Conservation (phyloP, 2,797 vertebrate genomes). For the Arrhamphus sclerolepis region DNA sequence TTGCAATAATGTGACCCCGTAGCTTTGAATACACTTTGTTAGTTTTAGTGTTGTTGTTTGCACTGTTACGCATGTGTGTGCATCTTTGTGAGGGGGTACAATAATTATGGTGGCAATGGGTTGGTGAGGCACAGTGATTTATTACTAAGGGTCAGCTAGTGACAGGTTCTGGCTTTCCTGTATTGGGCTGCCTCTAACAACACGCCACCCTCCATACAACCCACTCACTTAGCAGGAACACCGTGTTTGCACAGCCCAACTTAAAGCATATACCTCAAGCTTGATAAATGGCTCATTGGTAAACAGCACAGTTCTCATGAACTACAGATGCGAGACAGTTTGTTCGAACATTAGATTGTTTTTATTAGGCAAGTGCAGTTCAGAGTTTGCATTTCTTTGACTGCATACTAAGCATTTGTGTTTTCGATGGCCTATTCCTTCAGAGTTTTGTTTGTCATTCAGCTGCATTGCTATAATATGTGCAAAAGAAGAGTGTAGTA, state of each 20-base stretch:
- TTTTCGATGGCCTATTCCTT: conserved; percentile 11
- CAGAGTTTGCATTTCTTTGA: conserved; percentile 26
- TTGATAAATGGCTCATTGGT: conserved; percentile 78
- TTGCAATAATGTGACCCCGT: conserved; percentile 33
- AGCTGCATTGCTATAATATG: neutral
- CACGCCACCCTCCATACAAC: conserved; percentile 73
- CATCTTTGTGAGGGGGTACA: conserved; percentile 41
- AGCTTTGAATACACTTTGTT: conserved; percentile 32
- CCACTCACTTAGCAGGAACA: conserved; percentile 75
- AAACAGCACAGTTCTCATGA: conserved; percentile 57
- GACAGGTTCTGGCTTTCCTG: conserved; percentile 72
- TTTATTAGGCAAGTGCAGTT: conserved; percentile 41
- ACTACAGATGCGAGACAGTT: conserved; percentile 45
- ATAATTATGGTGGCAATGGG: conserved; percentile 72
- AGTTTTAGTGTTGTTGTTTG: conserved; percentile 35
- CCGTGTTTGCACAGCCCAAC: conserved; percentile 66
- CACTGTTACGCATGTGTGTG: conserved; percentile 27
- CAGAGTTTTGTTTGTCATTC: conserved; percentile 4
- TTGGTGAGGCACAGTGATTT: conserved; percentile 75
- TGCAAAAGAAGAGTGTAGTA: neutral
- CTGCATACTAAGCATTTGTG: conserved; percentile 26
- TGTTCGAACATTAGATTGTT: conserved; percentile 54
- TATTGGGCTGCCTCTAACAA: conserved; percentile 68
- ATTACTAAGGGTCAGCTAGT: conserved; percentile 77
- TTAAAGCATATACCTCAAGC: conserved; percentile 63